Evolutionary conservation across 2,888 invertebrate species (phyloP), one percentile per base, ranked within the genome.

Genomic region (Dilophus febrilis): DNA sequence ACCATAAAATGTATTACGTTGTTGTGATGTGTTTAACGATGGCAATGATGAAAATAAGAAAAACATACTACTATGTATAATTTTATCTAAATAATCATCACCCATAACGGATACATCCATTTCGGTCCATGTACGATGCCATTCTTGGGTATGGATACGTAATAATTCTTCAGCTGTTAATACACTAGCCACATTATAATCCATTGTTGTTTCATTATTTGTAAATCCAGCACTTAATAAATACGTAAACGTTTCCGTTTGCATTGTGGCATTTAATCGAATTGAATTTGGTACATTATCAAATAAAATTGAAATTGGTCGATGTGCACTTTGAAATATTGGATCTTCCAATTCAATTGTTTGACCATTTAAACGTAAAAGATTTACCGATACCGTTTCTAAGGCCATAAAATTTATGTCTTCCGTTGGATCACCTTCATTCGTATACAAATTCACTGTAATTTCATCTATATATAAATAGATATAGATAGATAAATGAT

Each of bases 11-110:
- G 57, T 52, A 16, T 58, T 64, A 1, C 59, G 55, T 0, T 59
- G 57, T 36, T 68, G 67, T 47, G 66, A 57, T 0, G 67, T 64
- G 8, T 59, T 45, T 8, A 61, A 56, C 0, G 72, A 64, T 1
- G 73, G 72, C 44, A 74, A 49, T 0, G 72, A 68, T 44, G 68
- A 72, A 35, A 68, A 58, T 46, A 69, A 61, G 46, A 72, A 72
- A 50, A 71, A 74, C 58, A 72, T 67, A 34, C 71, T 69, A 0
- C 68, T 70, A 42, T 69, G 67, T 1, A 71, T 66, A 19, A 51
- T 53, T 28, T 43, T 38, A 18, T 35, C 39, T 52, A 73, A 50
- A 44, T 68, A 57, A 39, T 66, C 49, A 48, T 70, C 66, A 6
- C 69, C 71, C 44, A 62, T 62, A 4, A 72, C 55, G 6, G 65